phyloP scores from a whole-genome alignment of 2,113 vertebrate genomes.

The Myotis yumanensis region DNA sequence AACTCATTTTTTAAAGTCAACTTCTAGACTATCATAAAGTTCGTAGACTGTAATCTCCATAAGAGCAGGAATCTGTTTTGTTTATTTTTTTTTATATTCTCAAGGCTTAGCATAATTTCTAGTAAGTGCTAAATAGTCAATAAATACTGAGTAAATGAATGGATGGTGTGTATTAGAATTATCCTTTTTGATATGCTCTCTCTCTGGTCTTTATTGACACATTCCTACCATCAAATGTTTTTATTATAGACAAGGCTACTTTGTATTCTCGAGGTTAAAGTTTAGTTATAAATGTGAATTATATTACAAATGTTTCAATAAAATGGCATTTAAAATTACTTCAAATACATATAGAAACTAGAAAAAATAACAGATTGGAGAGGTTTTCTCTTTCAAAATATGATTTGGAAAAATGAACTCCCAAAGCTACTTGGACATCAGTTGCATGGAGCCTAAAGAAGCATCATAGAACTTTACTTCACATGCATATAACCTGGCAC shows the following conservation, averaged over 20 bases:
- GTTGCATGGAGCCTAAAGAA: not conserved
- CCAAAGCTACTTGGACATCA: not conserved
- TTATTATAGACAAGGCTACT: not conserved
- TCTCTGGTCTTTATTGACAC: not conserved
- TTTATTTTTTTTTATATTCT: slow-evolving; percentile 33
- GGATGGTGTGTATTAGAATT: not conserved
- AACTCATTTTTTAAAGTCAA: not conserved
- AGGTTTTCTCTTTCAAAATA: slow-evolving; percentile 30
- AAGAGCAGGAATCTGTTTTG: not conserved
- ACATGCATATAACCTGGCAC: not conserved
- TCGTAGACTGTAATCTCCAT: not conserved
- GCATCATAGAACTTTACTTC: not conserved
- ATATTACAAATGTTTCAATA: not conserved
- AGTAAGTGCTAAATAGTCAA: not conserved
- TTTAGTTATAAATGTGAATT: slow-evolving; percentile 4
- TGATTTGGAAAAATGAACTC: slow-evolving; percentile 18
- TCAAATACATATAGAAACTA: not conserved
- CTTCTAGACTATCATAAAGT: not conserved
- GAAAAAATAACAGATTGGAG: not conserved
- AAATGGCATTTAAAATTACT: slow-evolving; percentile 17
- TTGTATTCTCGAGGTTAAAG: not conserved
- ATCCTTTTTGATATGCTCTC: not conserved
- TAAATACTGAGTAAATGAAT: slow-evolving; percentile 39
- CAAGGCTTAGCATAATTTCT: not conserved
- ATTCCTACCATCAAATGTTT: not conserved